Conservation (phyloP, 1,140 invertebrate species). For the Phymastichus coffea region DNA sequence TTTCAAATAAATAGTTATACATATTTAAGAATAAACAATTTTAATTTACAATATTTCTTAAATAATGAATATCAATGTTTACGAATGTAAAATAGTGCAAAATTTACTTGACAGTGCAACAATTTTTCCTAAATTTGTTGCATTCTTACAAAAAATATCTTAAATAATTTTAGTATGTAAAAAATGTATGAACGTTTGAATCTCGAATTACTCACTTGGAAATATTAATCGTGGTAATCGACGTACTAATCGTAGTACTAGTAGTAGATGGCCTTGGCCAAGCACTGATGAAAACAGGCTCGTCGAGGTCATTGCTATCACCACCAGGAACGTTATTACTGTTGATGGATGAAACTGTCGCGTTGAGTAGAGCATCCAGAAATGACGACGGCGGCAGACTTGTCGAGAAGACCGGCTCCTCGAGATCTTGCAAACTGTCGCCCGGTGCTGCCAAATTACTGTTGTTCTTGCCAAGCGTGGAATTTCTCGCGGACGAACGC, state of each 20-base stretch:
- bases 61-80: too few relatives aligned
- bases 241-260: not conserved
- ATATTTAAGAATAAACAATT: too few relatives aligned
- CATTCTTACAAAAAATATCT: too few relatives aligned
- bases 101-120: too few relatives aligned
- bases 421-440: not conserved
- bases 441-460: too few relatives aligned
- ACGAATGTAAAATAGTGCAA: too few relatives aligned
- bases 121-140: too few relatives aligned
- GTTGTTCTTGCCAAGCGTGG: slow-evolving; percentile 30
- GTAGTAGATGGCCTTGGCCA: not conserved
- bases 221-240: not conserved
- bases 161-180: too few relatives aligned
- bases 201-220: too few relatives aligned
- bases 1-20: too few relatives aligned
- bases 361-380: slow-evolving; percentile 32
- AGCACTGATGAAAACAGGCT: slow-evolving; percentile 22
- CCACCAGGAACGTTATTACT: slow-evolving; percentile 26
- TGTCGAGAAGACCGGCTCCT: not conserved
- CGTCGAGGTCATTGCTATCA: slow-evolving; percentile 8
- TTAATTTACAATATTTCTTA: too few relatives aligned
- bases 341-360: slow-evolving; percentile 28
- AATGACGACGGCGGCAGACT: slow-evolving; percentile 15
- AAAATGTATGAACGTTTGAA: too few relatives aligned
- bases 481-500: slow-evolving; percentile 41